Conservation (phyloP, 2,888 invertebrate species). For the Pocota personata region DNA sequence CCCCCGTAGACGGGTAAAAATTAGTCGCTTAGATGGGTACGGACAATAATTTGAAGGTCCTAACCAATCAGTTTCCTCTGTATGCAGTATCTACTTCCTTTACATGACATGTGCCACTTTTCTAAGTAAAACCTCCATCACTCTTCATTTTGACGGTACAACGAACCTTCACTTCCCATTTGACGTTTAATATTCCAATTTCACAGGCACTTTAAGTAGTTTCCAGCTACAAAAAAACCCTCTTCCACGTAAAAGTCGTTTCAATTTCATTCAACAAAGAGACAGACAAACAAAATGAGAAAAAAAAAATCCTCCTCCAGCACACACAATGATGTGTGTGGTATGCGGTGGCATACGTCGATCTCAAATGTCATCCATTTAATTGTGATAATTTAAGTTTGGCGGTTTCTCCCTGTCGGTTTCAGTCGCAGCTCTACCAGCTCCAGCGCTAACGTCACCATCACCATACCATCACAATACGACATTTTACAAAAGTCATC, state of each 20-base stretch:
- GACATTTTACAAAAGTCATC: conserved; percentile 32
- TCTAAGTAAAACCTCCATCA: background rate
- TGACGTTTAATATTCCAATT: background rate
- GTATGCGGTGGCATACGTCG: conserved; percentile 22
- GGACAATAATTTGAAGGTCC: too few relatives aligned
- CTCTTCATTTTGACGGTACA: background rate
- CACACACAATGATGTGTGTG: background rate
- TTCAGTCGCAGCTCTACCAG: background rate
- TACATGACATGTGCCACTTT: too few relatives aligned
- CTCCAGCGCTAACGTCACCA: conserved; percentile 18
- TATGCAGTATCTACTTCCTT: too few relatives aligned
- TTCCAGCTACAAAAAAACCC: background rate
- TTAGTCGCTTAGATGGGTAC: too few relatives aligned
- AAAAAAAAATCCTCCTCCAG: background rate
- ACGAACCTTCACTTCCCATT: background rate
- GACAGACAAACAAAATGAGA: background rate
- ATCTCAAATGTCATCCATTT: conserved; percentile 59
- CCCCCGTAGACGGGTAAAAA: too few relatives aligned
- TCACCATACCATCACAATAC: conserved; percentile 20
- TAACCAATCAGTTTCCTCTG: too few relatives aligned
- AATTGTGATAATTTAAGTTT: conserved; percentile 53
- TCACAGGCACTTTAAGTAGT: background rate
- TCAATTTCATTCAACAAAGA: conserved; percentile 10
- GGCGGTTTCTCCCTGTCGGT: conserved; percentile 25
- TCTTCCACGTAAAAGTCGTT: background rate